Evolutionary conservation across 2,888 invertebrate species (phyloP), one percentile per base, ranked within the genome.

Genomic region (Conistra vaccinii): DNA sequence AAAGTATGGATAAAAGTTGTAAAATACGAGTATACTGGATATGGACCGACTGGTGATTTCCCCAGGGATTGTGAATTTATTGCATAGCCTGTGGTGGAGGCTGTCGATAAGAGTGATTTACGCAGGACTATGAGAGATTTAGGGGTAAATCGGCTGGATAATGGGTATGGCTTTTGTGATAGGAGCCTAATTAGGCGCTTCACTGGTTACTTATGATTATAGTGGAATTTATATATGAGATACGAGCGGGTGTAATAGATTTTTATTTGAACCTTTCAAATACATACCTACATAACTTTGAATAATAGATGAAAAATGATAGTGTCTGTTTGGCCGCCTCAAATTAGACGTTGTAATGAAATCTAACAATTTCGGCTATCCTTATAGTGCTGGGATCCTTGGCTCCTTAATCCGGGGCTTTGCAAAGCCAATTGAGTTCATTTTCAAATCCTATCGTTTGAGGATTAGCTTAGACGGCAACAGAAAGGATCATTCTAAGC

Each of bases 51-150:
- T 35, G 17, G 42, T 71, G 73, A 85, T 83, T 85, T 83, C 86
- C 80, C 83, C 3, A 35, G 65, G 45, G 83, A 20, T 42, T 48
- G 32, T 5, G 48, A 72, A 69, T 67, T 75, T 73, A 78, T 69
- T 65, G 70, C 51, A 55, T 12, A 39, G 68, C 58, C 58, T 55
- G 60, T 14, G 62, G 60, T 42, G 78, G 42, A 26, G 60, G 53
- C 67, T 76, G 73, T 77, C 70, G 83, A 85, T 83, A 85, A 83
- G 72, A 17, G 65, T 77, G 71, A 85, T 81, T 71, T 83, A 84
- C 62, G 60, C 42, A 58, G 60, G 74, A 53, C 69, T 74, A 67
- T n/a, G 72, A 75, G 61, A 71, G 61, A 69, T 81, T 79, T 73
- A 74, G 45, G 65, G 57, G 66, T 72, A 78, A 76, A 80, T 80